phyloP scores from a whole-genome alignment of 2,888 invertebrate species.

The Pycnomerus fuliginosus region DNA sequence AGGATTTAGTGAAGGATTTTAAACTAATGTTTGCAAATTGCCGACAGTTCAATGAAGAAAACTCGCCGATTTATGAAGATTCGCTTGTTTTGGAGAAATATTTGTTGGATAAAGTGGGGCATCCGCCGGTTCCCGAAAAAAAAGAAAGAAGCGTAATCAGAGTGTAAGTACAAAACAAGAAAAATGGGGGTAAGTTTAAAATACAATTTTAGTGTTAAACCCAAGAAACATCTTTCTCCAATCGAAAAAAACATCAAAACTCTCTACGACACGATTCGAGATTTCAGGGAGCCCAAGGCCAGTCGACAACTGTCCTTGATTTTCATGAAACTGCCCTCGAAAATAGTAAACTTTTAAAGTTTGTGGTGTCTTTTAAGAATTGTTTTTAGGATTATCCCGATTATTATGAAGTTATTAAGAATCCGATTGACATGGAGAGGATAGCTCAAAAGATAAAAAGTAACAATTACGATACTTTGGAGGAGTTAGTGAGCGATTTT shows the following conservation, averaged over 20 bases:
- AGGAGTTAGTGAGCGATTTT: slow-evolving; percentile 87
- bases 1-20: slow-evolving; percentile 84
- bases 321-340: slow-evolving; percentile 93
- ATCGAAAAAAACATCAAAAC: slow-evolving; percentile 79
- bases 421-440: slow-evolving; percentile 94
- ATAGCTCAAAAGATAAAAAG: slow-evolving; percentile 85
- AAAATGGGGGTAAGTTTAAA: no score
- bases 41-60: slow-evolving; percentile 94
- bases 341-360: slow-evolving; percentile 58
- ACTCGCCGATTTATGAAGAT: slow-evolving; percentile 93
- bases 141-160: slow-evolving; percentile 51
- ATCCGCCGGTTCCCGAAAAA: slow-evolving; percentile 59
- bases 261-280: slow-evolving; percentile 85
- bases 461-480: slow-evolving; percentile 73
- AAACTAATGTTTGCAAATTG: slow-evolving; percentile 97
- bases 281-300: slow-evolving; percentile 81
- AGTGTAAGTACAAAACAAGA: slow-evolving; percentile 53
- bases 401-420: slow-evolving; percentile 95
- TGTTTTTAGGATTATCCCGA: slow-evolving; percentile 81
- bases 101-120: slow-evolving; percentile 78
- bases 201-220: slow-evolving; percentile 44
- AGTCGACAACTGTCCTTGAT: slow-evolving; percentile 89
- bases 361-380: neutral
- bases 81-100: slow-evolving; percentile 85
- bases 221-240: slow-evolving; percentile 55